phyloP scores from a whole-genome alignment of 2,888 invertebrate species.

The Bombylius discolor region DNA sequence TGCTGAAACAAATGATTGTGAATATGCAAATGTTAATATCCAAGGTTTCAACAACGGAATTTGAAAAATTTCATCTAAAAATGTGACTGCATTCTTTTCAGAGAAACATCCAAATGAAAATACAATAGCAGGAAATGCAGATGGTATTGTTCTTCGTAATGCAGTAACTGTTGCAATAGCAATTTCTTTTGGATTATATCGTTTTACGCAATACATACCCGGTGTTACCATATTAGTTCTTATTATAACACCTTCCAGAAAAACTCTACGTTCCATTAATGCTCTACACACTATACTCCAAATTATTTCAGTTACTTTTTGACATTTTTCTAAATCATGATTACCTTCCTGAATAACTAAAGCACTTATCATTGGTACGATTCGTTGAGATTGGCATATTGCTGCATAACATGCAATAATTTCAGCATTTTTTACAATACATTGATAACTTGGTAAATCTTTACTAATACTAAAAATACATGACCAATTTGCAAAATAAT shows the following conservation, averaged over 20 bases:
- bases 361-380: slow-evolving; percentile 98
- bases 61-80: slow-evolving; percentile 93
- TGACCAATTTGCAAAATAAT: slow-evolving; percentile 97
- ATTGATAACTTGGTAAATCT: slow-evolving; percentile 79
- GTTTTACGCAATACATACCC: slow-evolving; percentile 68
- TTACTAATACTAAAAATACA: slow-evolving; percentile 89
- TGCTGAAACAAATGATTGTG: too few species aligned
- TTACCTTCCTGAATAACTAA: slow-evolving; percentile 97
- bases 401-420: slow-evolving; percentile 94
- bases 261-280: slow-evolving; percentile 91
- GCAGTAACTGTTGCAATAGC: slow-evolving; percentile 89
- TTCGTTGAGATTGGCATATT: slow-evolving; percentile 89
- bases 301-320: slow-evolving; percentile 91
- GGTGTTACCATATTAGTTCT: slow-evolving; percentile 98
- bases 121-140: slow-evolving; percentile 89
- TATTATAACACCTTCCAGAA: slow-evolving; percentile 90
- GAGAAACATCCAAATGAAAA: slow-evolving; percentile 99
- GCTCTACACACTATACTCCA: slow-evolving; percentile 94
- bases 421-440: slow-evolving; percentile 89
- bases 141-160: slow-evolving; percentile 83
- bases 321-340: slow-evolving; percentile 84
- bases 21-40: slow-evolving; percentile 92
- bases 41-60: slow-evolving; percentile 79
- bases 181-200: slow-evolving; percentile 70
- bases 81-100: slow-evolving; percentile 92